Evolutionary conservation across 2,113 vertebrate species (phyloP).

Genomic region (Spilogale gracilis): DNA sequence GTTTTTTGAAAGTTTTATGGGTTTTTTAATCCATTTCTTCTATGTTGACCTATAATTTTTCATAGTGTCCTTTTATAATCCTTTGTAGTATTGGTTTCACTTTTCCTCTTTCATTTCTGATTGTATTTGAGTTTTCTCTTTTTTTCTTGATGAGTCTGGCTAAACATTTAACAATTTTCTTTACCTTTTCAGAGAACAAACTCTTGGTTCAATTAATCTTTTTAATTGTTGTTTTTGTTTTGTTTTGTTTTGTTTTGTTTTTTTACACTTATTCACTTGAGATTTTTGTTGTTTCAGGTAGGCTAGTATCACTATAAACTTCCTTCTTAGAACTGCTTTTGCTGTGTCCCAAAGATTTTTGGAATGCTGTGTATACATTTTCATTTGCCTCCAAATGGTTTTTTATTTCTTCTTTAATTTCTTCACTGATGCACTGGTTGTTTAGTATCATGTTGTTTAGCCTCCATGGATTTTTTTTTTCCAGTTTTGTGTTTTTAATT

Average conservation of each 20-base stretch:
- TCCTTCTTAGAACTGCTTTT: background rate
- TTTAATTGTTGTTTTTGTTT: background rate
- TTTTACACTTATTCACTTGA: background rate
- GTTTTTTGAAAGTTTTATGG: background rate
- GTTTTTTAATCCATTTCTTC: background rate
- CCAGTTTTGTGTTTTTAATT: background rate
- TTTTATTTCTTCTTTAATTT: background rate
- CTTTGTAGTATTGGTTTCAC: background rate
- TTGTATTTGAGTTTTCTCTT: background rate
- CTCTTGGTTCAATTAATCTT: background rate
- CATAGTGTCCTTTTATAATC: background rate
- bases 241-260: too few species aligned
- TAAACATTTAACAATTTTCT: background rate
- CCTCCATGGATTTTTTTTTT: background rate
- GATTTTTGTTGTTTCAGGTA: background rate
- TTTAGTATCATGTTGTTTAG: background rate
- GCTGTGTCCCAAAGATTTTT: background rate
- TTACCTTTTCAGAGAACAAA: background rate
- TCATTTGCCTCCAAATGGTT: background rate
- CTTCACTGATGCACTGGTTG: background rate
- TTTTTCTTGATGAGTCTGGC: background rate
- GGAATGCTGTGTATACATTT: background rate
- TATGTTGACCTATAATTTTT: background rate
- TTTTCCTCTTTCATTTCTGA: background rate
- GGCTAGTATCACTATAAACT: background rate